Base-by-base conservation (phyloP, 2,113 vertebrate species). In the Odontesthes bonariensis region DNA sequence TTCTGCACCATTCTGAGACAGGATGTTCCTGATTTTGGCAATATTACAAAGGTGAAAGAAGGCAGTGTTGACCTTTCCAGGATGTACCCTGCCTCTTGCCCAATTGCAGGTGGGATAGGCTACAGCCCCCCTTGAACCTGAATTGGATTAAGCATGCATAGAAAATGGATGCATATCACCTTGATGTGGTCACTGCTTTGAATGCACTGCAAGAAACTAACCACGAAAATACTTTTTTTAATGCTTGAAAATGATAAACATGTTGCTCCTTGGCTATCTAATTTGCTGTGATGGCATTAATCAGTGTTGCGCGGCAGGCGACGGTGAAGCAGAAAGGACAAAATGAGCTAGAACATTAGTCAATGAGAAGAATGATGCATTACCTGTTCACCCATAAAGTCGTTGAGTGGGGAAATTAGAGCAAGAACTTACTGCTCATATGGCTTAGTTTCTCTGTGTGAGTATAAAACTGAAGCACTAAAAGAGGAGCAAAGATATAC, bases 221-320 rank as follows among this genome's bases (percentile, higher is more conserved):
- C 44, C 38, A 46, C 53, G 64, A 74, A 75, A 75, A 77, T 65
- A 62, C 73, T 77, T 85, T 83, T 82, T 71, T 75, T 81, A 82
- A 80, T 83, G 77, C 79, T 68, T 81, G 76, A 77, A 83, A 88
- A 88, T 93, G 92, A 93, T 92, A 88, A 93, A 91, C 91, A 92
- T 79, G 91, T 89, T 91, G 83, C 79, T 88, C 83, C 75, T 79
- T 13, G 69, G 85, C 87, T 88, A 89, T 93, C 86, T 91, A 86
- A 93, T 92, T 93, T 93, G 84, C 86, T 79, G 77, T 84, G 78
- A 91, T 86, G 90, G 85, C 86, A 91, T 93, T 93, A 92, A 92
- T 93, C 90, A 92, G 88, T 66, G 83, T 86, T 84, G 77, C 86
- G 61, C 86, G 74, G 87, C 79, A 69, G 92, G 89, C 71, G 74